Evolutionary conservation across 2,797 vertebrate species (phyloP).

Genomic region (Zalophus californianus): DNA sequence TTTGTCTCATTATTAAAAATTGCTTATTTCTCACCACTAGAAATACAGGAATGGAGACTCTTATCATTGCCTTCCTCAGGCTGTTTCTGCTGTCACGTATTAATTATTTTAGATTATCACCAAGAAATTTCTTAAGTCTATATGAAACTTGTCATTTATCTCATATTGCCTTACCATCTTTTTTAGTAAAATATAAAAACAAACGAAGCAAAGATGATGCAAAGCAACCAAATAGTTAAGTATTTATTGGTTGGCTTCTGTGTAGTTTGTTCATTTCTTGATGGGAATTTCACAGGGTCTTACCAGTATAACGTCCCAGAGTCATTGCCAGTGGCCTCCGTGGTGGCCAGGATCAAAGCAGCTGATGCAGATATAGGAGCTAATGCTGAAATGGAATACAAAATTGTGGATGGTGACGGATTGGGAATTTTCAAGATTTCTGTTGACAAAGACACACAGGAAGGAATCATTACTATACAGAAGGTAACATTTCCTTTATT

Average conservation of each 20-base stretch:
- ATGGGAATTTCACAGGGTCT: conserved; percentile 90
- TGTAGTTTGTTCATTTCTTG: conserved; percentile 56
- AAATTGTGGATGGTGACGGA: conserved; percentile 95
- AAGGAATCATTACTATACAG: conserved; percentile 94
- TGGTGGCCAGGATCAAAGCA: conserved; percentile 96
- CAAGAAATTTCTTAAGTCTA: background rate
- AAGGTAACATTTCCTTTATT: conserved; percentile 89
- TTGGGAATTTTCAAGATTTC: conserved; percentile 94
- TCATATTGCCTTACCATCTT: background rate
- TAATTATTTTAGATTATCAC: background rate
- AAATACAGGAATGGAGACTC: background rate
- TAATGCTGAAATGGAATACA: conserved; percentile 98
- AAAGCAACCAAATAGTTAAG: background rate
- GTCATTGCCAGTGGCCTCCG: conserved; percentile 93
- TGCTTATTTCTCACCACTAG: background rate
- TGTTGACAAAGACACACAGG: conserved; percentile 95
- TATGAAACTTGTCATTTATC: background rate
- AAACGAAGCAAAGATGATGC: background rate
- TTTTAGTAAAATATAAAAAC: background rate
- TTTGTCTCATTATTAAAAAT: background rate
- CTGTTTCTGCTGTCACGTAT: background rate
- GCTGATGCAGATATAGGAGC: conserved; percentile 94
- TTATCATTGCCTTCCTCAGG: background rate
- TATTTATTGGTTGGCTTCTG: background rate
- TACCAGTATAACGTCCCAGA: conserved; percentile 96